Evolutionary conservation across 2,888 invertebrate species (phyloP), one percentile per base, ranked within the genome.

Genomic region (Colostygia pectinataria): DNA sequence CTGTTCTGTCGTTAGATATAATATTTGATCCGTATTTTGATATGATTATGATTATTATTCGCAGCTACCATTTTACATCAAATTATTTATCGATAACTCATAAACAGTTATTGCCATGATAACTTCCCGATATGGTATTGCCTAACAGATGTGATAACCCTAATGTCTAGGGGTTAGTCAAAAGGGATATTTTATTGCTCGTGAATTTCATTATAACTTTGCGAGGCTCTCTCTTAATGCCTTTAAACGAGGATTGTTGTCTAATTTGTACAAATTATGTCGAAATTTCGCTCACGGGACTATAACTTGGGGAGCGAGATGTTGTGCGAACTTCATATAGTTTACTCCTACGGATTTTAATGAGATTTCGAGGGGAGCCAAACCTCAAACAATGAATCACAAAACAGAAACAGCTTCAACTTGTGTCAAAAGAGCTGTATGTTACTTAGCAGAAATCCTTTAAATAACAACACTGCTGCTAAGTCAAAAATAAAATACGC

Each of bases 141-240:
- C 37, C 47, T 45, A 15, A 37, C 38, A 51, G 39, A 55, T 38
- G 60, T 47, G 70, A 51, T 78, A 82, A 64, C 84, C 82, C 83
- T 82, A 68, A 84, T 84, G 82, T 81, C 81, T 77, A 75, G 84
- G 83, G 85, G 83, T 86, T 86, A 83, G 83, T 82, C 82, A 79
- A 83, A 83, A 83, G 83, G 80, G 82, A 88, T 88, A 86, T 89
- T 89, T 88, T 87, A 89, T 89, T 88, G 88, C 86, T 88, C 76
- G 83, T 86, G 89, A 88, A 89, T 88, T 89, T 88, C 87, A 88
- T 88, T 89, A 89, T 88, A 88, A 89, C 82, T 89, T 88, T 75
- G 80, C 76, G 72, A 70, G 71, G 75, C 79, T 74, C 79, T 71
- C 79, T 66, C 78, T 83, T 81, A 83, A 83, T 80, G 83, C 80